Percentiles rank a stretch among this genome's conserved stretches.
These are phyloP conservation scores for Rhagologus leucostigma DNA, from an alignment of 2,113 vertebrate genomes.

Conservation along the genomic window DNA sequence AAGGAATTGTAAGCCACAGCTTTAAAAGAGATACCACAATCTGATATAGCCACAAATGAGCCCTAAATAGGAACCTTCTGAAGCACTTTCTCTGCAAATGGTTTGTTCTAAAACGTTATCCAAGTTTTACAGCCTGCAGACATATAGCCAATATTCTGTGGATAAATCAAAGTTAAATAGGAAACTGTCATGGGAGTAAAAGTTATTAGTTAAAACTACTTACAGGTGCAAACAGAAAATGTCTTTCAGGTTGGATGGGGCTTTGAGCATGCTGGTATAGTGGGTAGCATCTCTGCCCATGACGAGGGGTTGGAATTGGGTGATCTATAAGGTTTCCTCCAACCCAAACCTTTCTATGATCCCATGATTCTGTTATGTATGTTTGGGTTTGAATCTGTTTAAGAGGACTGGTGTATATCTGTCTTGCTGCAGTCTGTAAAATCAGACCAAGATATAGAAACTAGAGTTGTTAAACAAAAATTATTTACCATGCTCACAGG, in stretches of 20 bases:
- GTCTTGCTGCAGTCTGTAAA: not conserved
- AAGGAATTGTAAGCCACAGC: not conserved
- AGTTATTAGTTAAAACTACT: not conserved
- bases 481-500: not conserved
- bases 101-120: not conserved
- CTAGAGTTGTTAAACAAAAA: not conserved
- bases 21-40: not conserved
- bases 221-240: not conserved
- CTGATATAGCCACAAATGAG: not conserved
- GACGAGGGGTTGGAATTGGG: not conserved
- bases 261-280: not conserved
- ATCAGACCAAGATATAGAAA: not conserved
- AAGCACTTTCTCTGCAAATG: not conserved
- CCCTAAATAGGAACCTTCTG: not conserved
- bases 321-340: not conserved
- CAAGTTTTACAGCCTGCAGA: not conserved
- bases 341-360: not conserved
- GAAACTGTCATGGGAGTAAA: not conserved
- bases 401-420: not conserved
- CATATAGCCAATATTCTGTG: not conserved
- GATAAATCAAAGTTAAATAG: not conserved
- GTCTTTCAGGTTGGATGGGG: not conserved
- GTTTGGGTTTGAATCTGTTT: not conserved
- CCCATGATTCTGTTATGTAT: not conserved
- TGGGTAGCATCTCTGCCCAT: not conserved